Percentiles rank a stretch among this genome's conserved stretches.
These are phyloP conservation scores for Chrysotoxum bicinctum DNA, from an alignment of 2,888 invertebrate species.

Conservation along the genomic window DNA sequence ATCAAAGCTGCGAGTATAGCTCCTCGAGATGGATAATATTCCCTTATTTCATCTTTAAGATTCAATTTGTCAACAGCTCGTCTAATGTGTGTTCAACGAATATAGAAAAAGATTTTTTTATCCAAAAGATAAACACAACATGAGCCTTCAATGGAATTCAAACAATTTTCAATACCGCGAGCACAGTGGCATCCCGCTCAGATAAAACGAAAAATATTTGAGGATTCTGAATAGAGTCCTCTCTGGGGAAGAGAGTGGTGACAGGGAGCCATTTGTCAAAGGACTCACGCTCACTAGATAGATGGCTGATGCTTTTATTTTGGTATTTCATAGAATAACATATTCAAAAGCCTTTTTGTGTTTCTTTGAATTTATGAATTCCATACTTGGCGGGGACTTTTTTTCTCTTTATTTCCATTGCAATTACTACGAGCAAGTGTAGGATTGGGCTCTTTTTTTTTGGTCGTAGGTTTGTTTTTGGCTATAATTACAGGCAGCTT, in stretches of 20 bases:
- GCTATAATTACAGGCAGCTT: slow-evolving; percentile 19
- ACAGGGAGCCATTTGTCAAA: slow-evolving; percentile 68
- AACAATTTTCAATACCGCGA: slow-evolving; percentile 52
- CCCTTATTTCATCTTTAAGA: slow-evolving; percentile 66
- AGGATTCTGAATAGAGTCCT: slow-evolving; percentile 20
- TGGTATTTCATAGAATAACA: slow-evolving; percentile 24
- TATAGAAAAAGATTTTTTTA: slow-evolving; percentile 14
- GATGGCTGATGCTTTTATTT: slow-evolving; percentile 12
- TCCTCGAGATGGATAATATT: slow-evolving; percentile 46
- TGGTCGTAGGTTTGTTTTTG: background rate
- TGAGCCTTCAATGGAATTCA: slow-evolving; percentile 55
- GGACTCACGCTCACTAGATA: slow-evolving; percentile 27
- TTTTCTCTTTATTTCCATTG: slow-evolving; percentile 37
- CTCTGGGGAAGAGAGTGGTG: slow-evolving; percentile 25
- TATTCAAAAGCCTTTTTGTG: slow-evolving; percentile 43
- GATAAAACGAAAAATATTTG: slow-evolving; percentile 51
- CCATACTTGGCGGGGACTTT: slow-evolving; percentile 12
- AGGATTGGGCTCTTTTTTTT: background rate
- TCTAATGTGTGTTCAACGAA: slow-evolving; percentile 18
- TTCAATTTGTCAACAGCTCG: slow-evolving; percentile 69
- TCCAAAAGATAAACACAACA: slow-evolving; percentile 17
- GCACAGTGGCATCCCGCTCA: slow-evolving; percentile 56
- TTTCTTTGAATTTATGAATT: slow-evolving; percentile 54
- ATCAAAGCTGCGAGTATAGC: slow-evolving; percentile 42
- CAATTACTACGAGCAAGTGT: slow-evolving; percentile 41